phyloP scores from a whole-genome alignment of 2,113 vertebrate genomes.

The Percopsis transmontana region DNA sequence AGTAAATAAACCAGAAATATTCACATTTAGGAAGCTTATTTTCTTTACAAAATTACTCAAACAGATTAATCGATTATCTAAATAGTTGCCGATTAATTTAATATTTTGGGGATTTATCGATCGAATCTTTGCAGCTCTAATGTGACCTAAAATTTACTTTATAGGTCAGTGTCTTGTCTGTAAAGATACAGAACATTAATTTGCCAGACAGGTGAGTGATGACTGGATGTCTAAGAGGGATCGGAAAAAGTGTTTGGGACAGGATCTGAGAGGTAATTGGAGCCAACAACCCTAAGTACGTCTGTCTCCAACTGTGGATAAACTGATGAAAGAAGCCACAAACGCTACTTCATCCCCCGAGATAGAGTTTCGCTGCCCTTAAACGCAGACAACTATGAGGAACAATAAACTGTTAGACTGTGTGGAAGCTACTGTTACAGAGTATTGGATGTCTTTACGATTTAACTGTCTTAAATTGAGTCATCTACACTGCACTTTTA shows the following conservation, averaged over 20 bases:
- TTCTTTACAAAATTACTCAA: too few relatives aligned
- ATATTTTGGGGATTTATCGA: too few relatives aligned
- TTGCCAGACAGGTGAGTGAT: constrained; percentile 39
- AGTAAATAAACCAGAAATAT: too few relatives aligned
- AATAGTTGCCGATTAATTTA: too few relatives aligned
- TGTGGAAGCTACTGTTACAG: constrained; percentile 56
- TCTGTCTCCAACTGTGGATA: constrained; percentile 59
- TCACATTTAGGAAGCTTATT: too few relatives aligned
- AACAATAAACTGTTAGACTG: constrained; percentile 48
- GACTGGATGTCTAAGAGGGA: constrained; percentile 40
- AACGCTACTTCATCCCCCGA: constrained; percentile 39
- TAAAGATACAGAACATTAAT: constrained; percentile 33
- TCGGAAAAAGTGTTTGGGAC: constrained; percentile 60
- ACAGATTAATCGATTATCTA: too few relatives aligned
- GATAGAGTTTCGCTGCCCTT: constrained; percentile 64
- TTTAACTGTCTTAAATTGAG: background rate
- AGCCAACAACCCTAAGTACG: constrained; percentile 29
- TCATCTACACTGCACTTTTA: constrained; percentile 25
- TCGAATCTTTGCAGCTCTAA: too few relatives aligned
- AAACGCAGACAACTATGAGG: constrained; percentile 28
- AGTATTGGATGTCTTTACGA: constrained; percentile 48
- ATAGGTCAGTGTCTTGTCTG: constrained; percentile 22
- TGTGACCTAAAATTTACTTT: too few relatives aligned
- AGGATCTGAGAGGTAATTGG: constrained; percentile 52
- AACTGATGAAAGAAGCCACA: constrained; percentile 62